Base-by-base conservation (phyloP, 2,797 vertebrate species). In the Etheostoma nigrum region DNA sequence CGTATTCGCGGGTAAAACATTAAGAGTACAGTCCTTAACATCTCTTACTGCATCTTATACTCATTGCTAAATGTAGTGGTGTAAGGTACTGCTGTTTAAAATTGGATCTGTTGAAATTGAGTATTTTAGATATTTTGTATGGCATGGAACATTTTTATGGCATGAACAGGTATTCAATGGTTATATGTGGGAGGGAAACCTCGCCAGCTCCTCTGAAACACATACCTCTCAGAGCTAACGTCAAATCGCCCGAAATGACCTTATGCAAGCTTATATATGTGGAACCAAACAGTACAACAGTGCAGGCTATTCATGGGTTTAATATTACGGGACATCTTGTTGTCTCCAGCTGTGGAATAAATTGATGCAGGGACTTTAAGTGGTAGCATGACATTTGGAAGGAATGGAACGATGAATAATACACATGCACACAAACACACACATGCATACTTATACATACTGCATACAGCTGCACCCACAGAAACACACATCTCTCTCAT, bases 331-430 rank as follows among this genome's bases (percentile, higher is more conserved):
- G 47, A 16, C 51, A 51, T 69, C 55, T 52, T 47, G 65, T 87
- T 79, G 62, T 82, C 74, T 65, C 60, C 72, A 76, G 60, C 76
- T 58, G 53, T 54, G 69, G 78, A 74, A 78, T 72, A 27, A 82
- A 79, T 21, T 57, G 74, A 88, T 64, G 58, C 64, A 52, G 25
- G 23, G 54, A 64, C 52, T 67, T 68, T 61, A 66, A 69, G 52
- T 47, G 47, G 60, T 30, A 72, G 65, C 71, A 75, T 55, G 78
- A 79, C 59, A 81, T 78, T 72, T 52, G 33, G 23, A 76, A 12
- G 59, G 60, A 83, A 65, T 52, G 7, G 65, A 68, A 53, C 52
- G 49, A 63, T 83, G 67, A 79, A 80, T 84, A 77, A 67, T 40
- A 72, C 48, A 74, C 65, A 47, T 3, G 15, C 25, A 77, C 23